Base-by-base conservation (phyloP, 2,888 invertebrate genomes). In the Brachyopa scutellaris region DNA sequence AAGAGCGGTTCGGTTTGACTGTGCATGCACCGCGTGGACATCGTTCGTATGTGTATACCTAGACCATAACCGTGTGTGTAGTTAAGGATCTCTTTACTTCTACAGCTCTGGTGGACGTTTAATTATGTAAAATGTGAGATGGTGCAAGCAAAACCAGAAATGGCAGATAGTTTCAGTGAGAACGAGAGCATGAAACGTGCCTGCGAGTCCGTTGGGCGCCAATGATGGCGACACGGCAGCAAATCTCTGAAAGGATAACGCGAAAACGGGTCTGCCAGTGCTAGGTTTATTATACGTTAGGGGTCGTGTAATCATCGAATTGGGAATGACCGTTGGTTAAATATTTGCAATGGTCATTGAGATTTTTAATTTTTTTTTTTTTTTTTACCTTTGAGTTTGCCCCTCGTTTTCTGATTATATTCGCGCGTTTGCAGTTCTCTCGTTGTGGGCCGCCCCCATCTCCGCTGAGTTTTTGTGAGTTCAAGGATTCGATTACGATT, bases 291-390 rank as follows among this genome's bases (percentile, higher is more conserved):
- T 70, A 72, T 82, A 77, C 82, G 77, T 82, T 82, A 82, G 77
- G 77, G 82, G 82, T 77, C 82, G 72, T 82, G 82, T 82, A 82
- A 77, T 82, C 82, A 82, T 76, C 82, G 77, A 77, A 82, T 82
- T 77, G 82, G 77, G 82, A 82, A 61, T 82, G 77, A 66, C 47
- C 61, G 77, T 72, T 72, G 82, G 64, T 66, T 66, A 77, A 82
- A 82, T 82, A 77, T 82, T 82, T 82, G 82, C 82, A 49, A 70
- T 82, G 82, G 82, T 66, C 82, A 82, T 82, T 82, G 66, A 72
- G 77, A 82, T 69, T 82, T 59, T 64, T 70, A 53, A 51, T 79
- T 59, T 38, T 64, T 69, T 47, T 42, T 45, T 26, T 42, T 26
- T 33, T 53, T 26, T 21, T 36, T 29, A 42, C n/a, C 31, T 17